Base-by-base conservation (phyloP, 2,888 invertebrate genomes). In the Melanostoma scalare region DNA sequence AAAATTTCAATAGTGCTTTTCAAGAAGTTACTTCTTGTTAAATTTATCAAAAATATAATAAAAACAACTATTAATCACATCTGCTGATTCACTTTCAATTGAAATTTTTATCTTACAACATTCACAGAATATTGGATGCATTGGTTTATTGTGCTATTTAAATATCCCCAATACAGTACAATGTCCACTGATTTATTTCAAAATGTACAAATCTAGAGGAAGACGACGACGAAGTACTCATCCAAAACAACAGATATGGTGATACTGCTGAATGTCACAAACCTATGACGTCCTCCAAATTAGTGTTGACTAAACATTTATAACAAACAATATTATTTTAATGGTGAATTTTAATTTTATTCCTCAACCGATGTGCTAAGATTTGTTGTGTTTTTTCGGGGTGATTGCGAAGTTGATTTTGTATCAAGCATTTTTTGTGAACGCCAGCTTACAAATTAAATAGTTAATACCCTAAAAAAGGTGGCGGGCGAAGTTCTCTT, bases 271-370 rank as follows among this genome's bases (percentile, higher is more conserved):
- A 71, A 85, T 80, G 75, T 80, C 80, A 76, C 35, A 75, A 85
- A 68, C 56, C 63, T 85, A 85, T 85, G 85, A 85, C 85, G 80
- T 85, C 75, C 80, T 76, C 76, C 80, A 85, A 56, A 63, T 72
- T 63, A 61, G 68, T 85, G 80, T 80, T 76, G 72, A 80, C 55
- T 85, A 76, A 79, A 79, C 67, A 84, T 78, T 84, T 78, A 67
- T 78, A 74, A 55, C 65, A 65, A 74, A 60, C 58, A 52, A 46
- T 56, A 72, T 72, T 80, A 58, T 68, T 74, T 67, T 75, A 53
- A 55, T 63, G 50, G 31, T 53, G 52, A 63, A 69, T 67, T 74
- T 55, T 35, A 20, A 20, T 20, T 20, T 20, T 20, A 20, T 20
- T 20, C 20, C 20, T 20, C 20, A 20, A 20, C 20, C 20, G 20